Evolutionary conservation across 2,797 vertebrate genomes (phyloP), one percentile per base, ranked within the genome.

Genomic region (Alcedo atthis): DNA sequence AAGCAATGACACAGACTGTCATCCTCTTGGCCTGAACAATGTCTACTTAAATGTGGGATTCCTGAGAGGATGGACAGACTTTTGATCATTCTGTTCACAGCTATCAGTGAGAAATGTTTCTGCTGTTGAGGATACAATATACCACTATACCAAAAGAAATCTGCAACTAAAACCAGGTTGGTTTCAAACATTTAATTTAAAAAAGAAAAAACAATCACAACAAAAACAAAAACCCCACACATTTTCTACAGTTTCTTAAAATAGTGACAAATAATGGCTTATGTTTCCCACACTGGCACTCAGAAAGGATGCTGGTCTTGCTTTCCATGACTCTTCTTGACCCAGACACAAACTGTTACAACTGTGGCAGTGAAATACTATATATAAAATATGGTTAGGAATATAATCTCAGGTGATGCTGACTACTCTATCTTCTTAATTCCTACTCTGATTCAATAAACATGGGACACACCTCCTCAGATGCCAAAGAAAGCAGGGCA

Each of bases 401-500:
- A 24, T 43, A 15, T 9, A 11, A 32, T 15, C 45, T n/a, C 11
- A 33, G 24, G 15, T 37, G 42, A 10, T 8, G 8, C 35, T 28
- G 26, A 49, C 33, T 32, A 1, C 46, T 64, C 55, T 14, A 7
- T 15, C 6, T 62, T 8, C 13, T n/a, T 22, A 19, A 53, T 22
- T 79, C 33, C 68, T 46, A 1, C 45, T 20, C 11, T 21, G 43
- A 12, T 14, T 43, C 4, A 0, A 3, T 54, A 42, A 82, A 5
- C 12, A 2, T 1, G 14, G 40, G 37, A 17, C 8, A 4, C 45
- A 15, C 5, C 49, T 57, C 15, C 1, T 1, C 48, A n/a, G 8
- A 5, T 2, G 12, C 69, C 25, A 55, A 18, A 43, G 64, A 64
- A 42, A 46, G 28, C 30, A 25, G 46, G 33, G 80, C 7, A 9